Base-by-base conservation (phyloP, 2,888 invertebrate genomes). In the Anticlea derivata region DNA sequence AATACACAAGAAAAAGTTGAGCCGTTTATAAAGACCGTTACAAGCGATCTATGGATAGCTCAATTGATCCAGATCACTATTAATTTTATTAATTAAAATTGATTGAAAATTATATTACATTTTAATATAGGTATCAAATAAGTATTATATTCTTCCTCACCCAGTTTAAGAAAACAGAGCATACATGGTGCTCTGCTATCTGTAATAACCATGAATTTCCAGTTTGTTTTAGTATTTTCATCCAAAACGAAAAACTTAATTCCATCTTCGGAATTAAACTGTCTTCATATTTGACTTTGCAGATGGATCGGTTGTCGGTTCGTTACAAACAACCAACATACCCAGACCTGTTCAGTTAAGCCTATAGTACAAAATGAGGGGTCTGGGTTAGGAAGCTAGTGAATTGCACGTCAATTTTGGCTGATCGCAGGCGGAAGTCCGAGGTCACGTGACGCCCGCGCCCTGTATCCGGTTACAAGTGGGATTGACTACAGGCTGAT, bases 271-370 rank as follows among this genome's bases (percentile, higher is more conserved):
- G 78, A 80, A 82, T 78, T 80, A 80, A 78, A 73, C 75, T 76
- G 78, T 80, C 76, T 75, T 73, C 78, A 78, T 80, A 83, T 82
- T 80, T 82, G 71, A 72, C 62, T 62, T 55, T 58, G 64, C 71
- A 78, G 81, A 83, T 78, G 78, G 80, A 83, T 83, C 75, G 77
- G 68, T 73, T 73, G 70, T 73, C 69, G 67, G 66, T 65, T 59
- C 53, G 53, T 53, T 57, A 55, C 40, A 52, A 48, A 40, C 20
- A 52, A 6, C 60, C 40, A 52, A 23, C 31, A 3, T 45, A 27
- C 24, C 3, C 8, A 43, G 54, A 29, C 34, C 50, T 30, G 34
- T 20, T 27, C 5, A 5, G 5, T 34, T 30, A 47, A 30, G 8
- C 23, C 38, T 27, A 12, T 26, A 29, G 17, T 30, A 7, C 1